Conservation (phyloP, 2,888 invertebrate species). For the Conistra vaccinii region DNA sequence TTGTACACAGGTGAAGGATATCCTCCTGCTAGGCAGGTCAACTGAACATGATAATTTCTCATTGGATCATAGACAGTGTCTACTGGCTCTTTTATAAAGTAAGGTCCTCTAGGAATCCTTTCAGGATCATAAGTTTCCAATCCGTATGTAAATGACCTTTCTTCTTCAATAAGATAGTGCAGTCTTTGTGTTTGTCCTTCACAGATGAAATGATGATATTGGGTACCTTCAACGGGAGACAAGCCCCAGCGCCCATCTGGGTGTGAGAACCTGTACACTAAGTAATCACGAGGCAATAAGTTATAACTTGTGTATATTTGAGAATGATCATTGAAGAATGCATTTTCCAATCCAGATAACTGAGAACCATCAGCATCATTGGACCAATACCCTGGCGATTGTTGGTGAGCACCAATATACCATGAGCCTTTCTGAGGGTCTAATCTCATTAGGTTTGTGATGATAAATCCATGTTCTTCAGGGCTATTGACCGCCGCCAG, state of each 20-base stretch:
- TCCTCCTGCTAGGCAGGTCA: conserved; percentile 96
- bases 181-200: conserved; percentile 95
- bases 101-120: conserved; percentile 96
- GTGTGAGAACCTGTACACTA: conserved; percentile 95
- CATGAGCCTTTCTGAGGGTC: conserved; percentile 97
- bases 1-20: conserved; percentile 97
- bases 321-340: conserved; percentile 93
- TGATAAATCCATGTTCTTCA: conserved; percentile 97
- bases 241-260: conserved; percentile 95
- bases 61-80: conserved; percentile 96
- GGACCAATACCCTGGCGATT: conserved; percentile 94
- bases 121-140: conserved; percentile 95
- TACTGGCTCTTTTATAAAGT: conserved; percentile 95
- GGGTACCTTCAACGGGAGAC: conserved; percentile 94
- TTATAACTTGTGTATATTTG: conserved; percentile 85
- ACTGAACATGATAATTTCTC: conserved; percentile 93
- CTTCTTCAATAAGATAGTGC: conserved; percentile 93
- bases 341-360: conserved; percentile 94
- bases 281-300: conserved; percentile 92
- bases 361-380: conserved; percentile 96
- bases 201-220: conserved; percentile 95
- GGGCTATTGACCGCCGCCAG: conserved; percentile 94
- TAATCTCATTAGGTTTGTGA: conserved; percentile 94
- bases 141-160: conserved; percentile 96
- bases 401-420: conserved; percentile 95